Percentiles rank a stretch among this genome's conserved stretches.
Conservation (phyloP, 1,140 invertebrate genomes). For the Aplysia californica region DNA sequence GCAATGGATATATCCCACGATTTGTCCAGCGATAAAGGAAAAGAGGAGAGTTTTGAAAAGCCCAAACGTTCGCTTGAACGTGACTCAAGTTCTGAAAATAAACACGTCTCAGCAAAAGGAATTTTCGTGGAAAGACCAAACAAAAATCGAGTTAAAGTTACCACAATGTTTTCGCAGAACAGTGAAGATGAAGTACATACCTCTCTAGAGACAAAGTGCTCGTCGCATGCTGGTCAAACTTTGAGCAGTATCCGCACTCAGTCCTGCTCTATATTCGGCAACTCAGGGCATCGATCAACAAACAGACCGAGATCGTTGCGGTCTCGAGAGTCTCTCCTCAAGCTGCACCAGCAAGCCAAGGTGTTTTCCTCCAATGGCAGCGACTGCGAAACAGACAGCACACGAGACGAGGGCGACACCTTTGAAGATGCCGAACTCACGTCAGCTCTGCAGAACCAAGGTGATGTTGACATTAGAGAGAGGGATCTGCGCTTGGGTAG, state of each 20-base stretch:
- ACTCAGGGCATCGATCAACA: no score
- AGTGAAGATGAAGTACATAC: not conserved
- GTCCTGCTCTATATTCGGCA: not conserved
- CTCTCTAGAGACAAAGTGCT: not conserved
- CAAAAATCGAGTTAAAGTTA: not conserved
- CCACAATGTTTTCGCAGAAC: not conserved
- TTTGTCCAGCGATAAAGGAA: no score
- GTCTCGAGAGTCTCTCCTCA: no score
- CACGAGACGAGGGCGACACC: not conserved
- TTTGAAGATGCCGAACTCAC: not conserved
- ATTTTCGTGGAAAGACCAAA: not conserved
- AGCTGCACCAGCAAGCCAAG: no score
- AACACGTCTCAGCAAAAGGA: not conserved
- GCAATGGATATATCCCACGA: no score
- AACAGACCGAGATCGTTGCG: no score
- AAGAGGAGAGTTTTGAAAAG: no score
- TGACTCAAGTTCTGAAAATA: no score
- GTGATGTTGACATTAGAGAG: constrained; percentile 5
- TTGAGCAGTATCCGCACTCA: not conserved
- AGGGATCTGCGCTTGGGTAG: constrained; percentile 8
- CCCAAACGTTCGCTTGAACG: no score
- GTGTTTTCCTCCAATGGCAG: not conserved
- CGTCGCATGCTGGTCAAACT: no score
- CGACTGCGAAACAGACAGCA: not conserved
- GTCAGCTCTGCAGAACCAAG: not conserved